These are phyloP conservation scores for Equus przewalskii DNA, from an alignment of 2,113 vertebrate genomes.

Conservation along the genomic window DNA sequence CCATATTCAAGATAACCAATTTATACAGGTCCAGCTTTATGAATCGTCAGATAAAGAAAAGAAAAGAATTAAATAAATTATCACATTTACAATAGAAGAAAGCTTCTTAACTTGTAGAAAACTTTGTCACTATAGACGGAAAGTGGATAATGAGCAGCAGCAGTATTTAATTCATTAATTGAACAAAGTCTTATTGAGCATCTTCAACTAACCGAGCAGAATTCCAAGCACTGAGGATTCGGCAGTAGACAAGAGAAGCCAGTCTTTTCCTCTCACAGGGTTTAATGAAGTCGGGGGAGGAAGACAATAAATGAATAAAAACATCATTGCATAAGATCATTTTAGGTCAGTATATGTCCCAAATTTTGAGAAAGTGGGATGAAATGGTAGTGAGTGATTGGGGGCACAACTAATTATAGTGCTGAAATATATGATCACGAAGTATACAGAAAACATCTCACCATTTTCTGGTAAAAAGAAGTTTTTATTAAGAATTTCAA, in stretches of 20 bases:
- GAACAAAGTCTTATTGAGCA: background rate
- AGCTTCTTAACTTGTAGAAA: background rate
- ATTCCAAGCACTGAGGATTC: background rate
- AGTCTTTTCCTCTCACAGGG: background rate
- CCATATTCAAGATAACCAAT: background rate
- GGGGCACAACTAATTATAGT: background rate
- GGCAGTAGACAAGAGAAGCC: background rate
- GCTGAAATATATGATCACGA: background rate
- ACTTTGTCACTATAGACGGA: background rate
- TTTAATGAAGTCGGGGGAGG: background rate
- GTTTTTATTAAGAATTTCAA: background rate
- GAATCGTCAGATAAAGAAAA: background rate
- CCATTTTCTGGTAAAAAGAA: background rate
- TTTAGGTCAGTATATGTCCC: background rate
- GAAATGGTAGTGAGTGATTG: background rate
- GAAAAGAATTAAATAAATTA: background rate
- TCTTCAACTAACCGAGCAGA: background rate
- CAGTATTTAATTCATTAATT: constrained; percentile 28
- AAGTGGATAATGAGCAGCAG: background rate
- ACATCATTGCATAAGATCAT: background rate
- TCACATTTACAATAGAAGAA: background rate
- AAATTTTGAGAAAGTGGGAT: background rate
- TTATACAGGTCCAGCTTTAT: background rate
- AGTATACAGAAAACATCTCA: background rate
- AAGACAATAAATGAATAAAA: background rate